A percentile compares a stretch with the other conserved stretches of the same genome.
phyloP scores from a whole-genome alignment of 92 coral and sea anemone species.

The Zoanthus solanderi region DNA sequence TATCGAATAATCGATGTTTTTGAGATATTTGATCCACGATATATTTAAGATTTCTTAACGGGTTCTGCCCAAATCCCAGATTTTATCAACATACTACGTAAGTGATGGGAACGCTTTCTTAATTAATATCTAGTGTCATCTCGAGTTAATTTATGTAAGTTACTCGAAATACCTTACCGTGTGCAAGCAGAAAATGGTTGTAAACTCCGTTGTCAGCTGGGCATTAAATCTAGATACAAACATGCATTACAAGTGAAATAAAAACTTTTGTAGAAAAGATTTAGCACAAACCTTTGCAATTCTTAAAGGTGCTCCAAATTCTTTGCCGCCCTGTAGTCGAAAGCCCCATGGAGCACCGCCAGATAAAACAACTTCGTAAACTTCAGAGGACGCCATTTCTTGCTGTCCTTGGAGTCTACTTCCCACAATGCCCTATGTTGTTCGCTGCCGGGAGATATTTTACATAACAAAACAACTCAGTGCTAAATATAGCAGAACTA shows the following conservation, averaged over 20 bases:
- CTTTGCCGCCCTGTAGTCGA: conserved; percentile 96
- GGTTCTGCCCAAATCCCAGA: background rate
- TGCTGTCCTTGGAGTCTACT: conserved; percentile 45
- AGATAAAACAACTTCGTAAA: conserved; percentile 81
- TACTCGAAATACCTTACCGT: background rate
- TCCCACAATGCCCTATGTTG: conserved; percentile 60
- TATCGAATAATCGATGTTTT: too few relatives aligned
- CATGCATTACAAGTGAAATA: background rate
- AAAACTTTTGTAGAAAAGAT: conserved; percentile 1
- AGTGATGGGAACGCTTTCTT: background rate
- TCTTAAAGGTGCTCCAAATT: conserved; percentile 94
- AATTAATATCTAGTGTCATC: background rate
- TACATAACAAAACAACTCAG: background rate
- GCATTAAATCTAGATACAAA: background rate
- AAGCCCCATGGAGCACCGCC: conserved; percentile 99
- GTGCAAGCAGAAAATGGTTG: background rate
- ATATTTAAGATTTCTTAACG: background rate
- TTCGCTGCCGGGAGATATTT: background rate
- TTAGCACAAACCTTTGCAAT: conserved; percentile 90
- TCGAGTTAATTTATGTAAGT: background rate
- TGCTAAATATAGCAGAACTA: conserved; percentile 13
- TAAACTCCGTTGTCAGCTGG: background rate
- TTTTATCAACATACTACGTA: background rate
- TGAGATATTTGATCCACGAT: too few relatives aligned
- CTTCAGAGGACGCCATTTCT: conserved; percentile 93